Evolutionary conservation across 2,888 invertebrate species (phyloP).

Genomic region (Eupithecia pulchellata): DNA sequence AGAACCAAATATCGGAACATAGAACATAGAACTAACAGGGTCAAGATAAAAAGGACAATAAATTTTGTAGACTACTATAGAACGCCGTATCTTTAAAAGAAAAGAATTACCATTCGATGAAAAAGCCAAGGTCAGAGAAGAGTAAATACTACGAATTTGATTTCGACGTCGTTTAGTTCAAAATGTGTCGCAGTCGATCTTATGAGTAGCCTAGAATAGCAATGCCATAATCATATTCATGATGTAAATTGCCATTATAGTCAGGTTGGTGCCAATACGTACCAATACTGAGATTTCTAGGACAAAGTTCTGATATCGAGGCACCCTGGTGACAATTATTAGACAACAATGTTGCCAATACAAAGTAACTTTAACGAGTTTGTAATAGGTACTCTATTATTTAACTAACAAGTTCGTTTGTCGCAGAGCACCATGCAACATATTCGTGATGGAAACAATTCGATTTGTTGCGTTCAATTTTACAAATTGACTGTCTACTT

Average conservation of each 20-base stretch:
- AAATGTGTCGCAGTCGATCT: background rate
- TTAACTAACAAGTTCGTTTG: slow-evolving; percentile 1
- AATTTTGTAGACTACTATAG: too few species aligned
- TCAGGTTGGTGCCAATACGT: background rate
- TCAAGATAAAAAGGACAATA: too few species aligned
- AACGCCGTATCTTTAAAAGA: too few species aligned
- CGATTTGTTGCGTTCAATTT: slow-evolving; percentile 53
- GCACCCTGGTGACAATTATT: background rate
- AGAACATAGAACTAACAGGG: too few species aligned
- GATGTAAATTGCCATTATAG: background rate
- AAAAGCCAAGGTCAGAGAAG: background rate
- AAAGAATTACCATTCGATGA: too few species aligned
- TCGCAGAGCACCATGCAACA: slow-evolving; percentile 1
- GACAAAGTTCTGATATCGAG: background rate
- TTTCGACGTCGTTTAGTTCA: too few species aligned
- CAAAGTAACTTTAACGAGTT: slow-evolving; percentile 32
- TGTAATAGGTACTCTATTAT: slow-evolving; percentile 20
- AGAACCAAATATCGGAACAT: too few species aligned
- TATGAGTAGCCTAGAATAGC: background rate
- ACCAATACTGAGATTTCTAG: background rate
- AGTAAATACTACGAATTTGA: background rate
- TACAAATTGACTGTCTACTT: slow-evolving; percentile 55
- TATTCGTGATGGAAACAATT: slow-evolving; percentile 44
- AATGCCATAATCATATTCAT: background rate
- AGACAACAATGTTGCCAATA: slow-evolving; percentile 15